Conservation (phyloP, 2,113 vertebrate species). For the Bos taurus region ARS-UCD2.0 NC_037342.1:76634001-76634500, state of each 20-base stretch:
- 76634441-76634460: neutral
- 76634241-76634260: neutral
- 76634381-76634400: neutral
- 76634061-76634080: neutral
- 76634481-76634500: neutral
- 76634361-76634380: neutral
- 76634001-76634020: neutral
- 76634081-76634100: neutral
- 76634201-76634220: neutral
- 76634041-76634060: neutral
- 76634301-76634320: neutral
- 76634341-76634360: neutral
- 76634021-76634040: neutral
- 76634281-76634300: neutral
- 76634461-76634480: neutral
- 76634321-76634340: neutral
- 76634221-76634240: neutral
- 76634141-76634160: neutral
- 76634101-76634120: neutral
- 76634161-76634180: neutral
- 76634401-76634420: neutral
- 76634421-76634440: neutral
- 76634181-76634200: neutral
- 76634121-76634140: neutral
- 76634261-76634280: neutral